phyloP scores from a whole-genome alignment of 2,888 invertebrate species.

The Ceraclea dissimilis region DNA sequence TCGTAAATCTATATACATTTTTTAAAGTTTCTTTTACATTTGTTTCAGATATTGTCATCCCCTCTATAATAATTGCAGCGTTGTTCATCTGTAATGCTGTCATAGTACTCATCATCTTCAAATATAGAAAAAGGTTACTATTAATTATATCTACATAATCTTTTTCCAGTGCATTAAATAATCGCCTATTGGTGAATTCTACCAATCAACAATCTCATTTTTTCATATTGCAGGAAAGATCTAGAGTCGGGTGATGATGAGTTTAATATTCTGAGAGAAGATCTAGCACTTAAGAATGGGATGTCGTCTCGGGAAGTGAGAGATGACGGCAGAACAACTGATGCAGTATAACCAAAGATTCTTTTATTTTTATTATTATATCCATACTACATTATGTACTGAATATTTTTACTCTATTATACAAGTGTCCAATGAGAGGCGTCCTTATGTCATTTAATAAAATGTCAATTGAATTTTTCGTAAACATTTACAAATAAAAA shows the following conservation, averaged over 20 bases:
- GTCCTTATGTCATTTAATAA: background rate
- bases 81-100: constrained; percentile 66
- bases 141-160: constrained; percentile 29
- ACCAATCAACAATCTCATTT: too few relatives aligned
- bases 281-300: constrained; percentile 22
- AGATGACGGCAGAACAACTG: constrained; percentile 28
- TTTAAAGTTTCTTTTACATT: too few relatives aligned
- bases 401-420: background rate
- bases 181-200: too few relatives aligned
- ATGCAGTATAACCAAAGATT: constrained; percentile 20
- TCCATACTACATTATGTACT: background rate
- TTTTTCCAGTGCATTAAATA: too few relatives aligned
- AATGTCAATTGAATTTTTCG: background rate
- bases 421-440: background rate
- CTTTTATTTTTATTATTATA: background rate
- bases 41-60: constrained; percentile 65
- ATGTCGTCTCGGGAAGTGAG: constrained; percentile 30
- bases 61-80: constrained; percentile 61
- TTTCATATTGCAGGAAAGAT: constrained; percentile 34
- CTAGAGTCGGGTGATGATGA: constrained; percentile 34
- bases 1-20: too few relatives aligned
- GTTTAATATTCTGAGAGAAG: constrained; percentile 28
- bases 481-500: background rate
- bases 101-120: constrained; percentile 66
- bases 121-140: constrained; percentile 65